A percentile compares a stretch with the other conserved stretches of the same genome.
Conservation (phyloP, 2,113 vertebrate genomes). For the Bufo gargarizans region DNA sequence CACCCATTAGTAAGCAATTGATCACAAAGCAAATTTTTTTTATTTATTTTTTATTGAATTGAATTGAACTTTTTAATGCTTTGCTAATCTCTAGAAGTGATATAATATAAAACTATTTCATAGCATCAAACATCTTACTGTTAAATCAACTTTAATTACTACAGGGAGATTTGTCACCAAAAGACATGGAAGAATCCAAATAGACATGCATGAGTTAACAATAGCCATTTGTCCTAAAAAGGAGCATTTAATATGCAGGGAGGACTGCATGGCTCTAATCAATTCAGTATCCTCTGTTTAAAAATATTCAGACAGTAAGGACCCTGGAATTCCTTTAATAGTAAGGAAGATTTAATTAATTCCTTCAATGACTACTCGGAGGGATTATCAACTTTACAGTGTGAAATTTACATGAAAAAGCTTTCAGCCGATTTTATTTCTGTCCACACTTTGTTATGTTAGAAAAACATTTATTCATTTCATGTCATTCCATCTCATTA, state of each 20-base stretch:
- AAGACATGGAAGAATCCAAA: neutral
- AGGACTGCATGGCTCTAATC: constrained; percentile 67
- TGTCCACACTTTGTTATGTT: constrained; percentile 63
- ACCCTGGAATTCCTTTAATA: constrained; percentile 69
- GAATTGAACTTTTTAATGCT: too few species aligned
- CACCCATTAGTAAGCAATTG: too few species aligned
- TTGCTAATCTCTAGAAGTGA: too few species aligned
- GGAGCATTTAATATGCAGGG: constrained; percentile 50
- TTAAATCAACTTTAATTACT: neutral
- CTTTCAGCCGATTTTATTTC: constrained; percentile 63
- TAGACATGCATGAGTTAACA: constrained; percentile 10
- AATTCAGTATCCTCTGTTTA: constrained; percentile 73
- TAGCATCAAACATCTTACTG: neutral
- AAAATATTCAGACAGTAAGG: constrained; percentile 71
- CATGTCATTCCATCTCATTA: constrained; percentile 64
- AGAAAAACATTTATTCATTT: constrained; percentile 65
- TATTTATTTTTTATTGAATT: too few species aligned
- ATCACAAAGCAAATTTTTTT: too few species aligned
- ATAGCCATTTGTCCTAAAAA: constrained; percentile 17
- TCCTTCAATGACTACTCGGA: constrained; percentile 65
- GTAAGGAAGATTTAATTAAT: constrained; percentile 72
- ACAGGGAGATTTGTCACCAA: neutral
- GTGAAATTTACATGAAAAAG: constrained; percentile 65
- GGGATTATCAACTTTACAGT: constrained; percentile 70
- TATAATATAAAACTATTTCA: neutral